phyloP scores from a whole-genome alignment of 2,888 invertebrate species.

The Hirtodrosophila trivittata region DNA sequence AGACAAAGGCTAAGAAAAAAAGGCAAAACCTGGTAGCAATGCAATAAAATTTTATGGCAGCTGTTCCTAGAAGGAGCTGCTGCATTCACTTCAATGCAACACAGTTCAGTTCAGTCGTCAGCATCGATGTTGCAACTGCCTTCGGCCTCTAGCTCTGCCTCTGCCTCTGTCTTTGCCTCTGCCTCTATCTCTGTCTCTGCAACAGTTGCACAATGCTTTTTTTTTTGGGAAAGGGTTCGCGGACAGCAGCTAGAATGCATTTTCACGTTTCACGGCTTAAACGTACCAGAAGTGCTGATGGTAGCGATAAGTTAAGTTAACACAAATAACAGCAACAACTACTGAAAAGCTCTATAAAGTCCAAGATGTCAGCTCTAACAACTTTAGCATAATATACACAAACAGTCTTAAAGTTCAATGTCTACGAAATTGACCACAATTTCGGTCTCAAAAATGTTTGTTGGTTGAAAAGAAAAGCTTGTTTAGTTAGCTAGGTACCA shows the following conservation, averaged over 20 bases:
- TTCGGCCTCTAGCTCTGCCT: constrained; percentile 16
- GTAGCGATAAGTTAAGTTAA: constrained; percentile 41
- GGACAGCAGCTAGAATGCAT: constrained; percentile 36
- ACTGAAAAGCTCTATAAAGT: constrained; percentile 29
- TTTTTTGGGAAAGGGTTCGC: constrained; percentile 32
- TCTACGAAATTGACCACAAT: no score
- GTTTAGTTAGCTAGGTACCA: no score
- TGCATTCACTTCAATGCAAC: constrained; percentile 52
- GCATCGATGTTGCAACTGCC: constrained; percentile 19
- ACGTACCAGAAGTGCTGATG: constrained; percentile 49
- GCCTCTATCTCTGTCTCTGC: neutral
- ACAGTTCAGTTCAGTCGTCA: constrained; percentile 12
- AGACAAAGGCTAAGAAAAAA: constrained; percentile 62
- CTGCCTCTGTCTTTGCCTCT: constrained; percentile 9
- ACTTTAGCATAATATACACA: neutral
- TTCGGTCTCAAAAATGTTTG: no score
- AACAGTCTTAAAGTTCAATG: no score
- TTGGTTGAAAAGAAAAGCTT: no score
- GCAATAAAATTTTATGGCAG: constrained; percentile 81
- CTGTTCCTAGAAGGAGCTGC: constrained; percentile 55
- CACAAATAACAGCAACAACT: constrained; percentile 17
- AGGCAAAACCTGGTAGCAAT: constrained; percentile 69
- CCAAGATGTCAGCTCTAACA: neutral
- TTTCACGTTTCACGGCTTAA: constrained; percentile 51
- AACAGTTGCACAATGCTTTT: constrained; percentile 34